These are phyloP conservation scores for Astur gentilis DNA, from an alignment of 2,113 vertebrate genomes.

Conservation along the genomic window DNA sequence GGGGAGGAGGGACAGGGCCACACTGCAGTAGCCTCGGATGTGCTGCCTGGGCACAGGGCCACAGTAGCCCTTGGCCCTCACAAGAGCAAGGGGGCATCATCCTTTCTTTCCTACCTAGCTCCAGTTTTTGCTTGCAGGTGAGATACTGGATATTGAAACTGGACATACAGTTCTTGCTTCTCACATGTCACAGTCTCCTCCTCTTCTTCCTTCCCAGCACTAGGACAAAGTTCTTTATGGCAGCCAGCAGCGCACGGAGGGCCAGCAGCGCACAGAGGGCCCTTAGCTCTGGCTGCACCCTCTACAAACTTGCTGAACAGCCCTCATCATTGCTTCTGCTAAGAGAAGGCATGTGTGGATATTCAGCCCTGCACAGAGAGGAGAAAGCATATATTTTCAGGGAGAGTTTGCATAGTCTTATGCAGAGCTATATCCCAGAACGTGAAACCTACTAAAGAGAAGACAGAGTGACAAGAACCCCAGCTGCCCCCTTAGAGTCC, in stretches of 20 bases:
- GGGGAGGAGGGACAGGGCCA: too few relatives aligned
- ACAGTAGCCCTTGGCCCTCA: not conserved
- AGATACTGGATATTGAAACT: not conserved
- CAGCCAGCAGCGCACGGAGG: accelerated
- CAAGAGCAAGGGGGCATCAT: not conserved
- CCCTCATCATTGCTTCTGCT: not conserved
- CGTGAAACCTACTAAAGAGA: not conserved
- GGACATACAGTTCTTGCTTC: not conserved
- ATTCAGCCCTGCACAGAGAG: not conserved
- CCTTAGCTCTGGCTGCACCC: not conserved
- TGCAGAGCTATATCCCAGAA: not conserved
- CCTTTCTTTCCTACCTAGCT: not conserved
- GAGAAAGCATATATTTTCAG: not conserved
- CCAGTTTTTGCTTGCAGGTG: not conserved
- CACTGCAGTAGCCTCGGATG: not conserved
- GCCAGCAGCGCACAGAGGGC: accelerated
- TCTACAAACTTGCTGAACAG: not conserved
- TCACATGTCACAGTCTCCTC: not conserved
- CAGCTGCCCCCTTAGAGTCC: not conserved
- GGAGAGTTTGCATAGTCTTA: not conserved
- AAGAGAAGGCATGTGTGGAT: not conserved
- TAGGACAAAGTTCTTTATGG: not conserved
- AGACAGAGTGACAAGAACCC: not conserved
- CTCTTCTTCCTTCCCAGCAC: not conserved
- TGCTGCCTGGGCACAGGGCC: not conserved